Base-by-base conservation (phyloP, 2,113 vertebrate genomes). In the Lipotes vexillifer region DNA sequence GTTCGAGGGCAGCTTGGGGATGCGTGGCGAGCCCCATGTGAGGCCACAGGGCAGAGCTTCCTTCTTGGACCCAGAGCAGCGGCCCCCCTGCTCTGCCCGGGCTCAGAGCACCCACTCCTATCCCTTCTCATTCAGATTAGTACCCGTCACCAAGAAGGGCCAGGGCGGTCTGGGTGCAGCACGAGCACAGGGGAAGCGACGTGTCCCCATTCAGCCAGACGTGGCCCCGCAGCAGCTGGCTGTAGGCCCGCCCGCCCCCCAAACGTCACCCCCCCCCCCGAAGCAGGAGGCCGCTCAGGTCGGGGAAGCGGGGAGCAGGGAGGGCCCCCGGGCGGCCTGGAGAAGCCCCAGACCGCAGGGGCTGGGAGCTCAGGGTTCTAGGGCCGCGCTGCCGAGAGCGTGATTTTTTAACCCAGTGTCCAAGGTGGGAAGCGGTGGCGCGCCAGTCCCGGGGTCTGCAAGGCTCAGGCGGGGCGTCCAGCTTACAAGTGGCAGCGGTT, bases 111-210 rank as follows among this genome's bases (percentile, higher is more conserved):
- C 23, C 6, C 13, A 11, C 36, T 49, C 5, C 0, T 18, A 4
- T 38, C 17, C 31, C 81, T 72, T 59, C 27, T 25, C 55, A 0
- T 6, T 17, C 10, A 71, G 52, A 29, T 12, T 38, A 65, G 80
- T 90, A 33, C 59, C 55, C 36, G 92, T 46, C 3, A 1, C 41
- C 14, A 23, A 52, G 57, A 85, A 74, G 52, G 52, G 9, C 1
- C 1, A 6, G 8, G 57, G 52, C 15, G 4, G 17, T 61, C 61
- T 41, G 65, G n/a, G 81, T 27, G 57, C 33, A 27, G 36, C 25
- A 10, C 0, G 0, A 21, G 61, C 33, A 9, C 33, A 0, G 38
- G 12, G 15, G n/a, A 44, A 33, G 68, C 25, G 6, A n/a, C 12
- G 8, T n/a, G 21, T 20, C 65, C 38, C 44, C 46, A 1, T 25